Evolutionary conservation across 2,113 vertebrate species (phyloP).

Genomic region (Lepus europaeus): DNA sequence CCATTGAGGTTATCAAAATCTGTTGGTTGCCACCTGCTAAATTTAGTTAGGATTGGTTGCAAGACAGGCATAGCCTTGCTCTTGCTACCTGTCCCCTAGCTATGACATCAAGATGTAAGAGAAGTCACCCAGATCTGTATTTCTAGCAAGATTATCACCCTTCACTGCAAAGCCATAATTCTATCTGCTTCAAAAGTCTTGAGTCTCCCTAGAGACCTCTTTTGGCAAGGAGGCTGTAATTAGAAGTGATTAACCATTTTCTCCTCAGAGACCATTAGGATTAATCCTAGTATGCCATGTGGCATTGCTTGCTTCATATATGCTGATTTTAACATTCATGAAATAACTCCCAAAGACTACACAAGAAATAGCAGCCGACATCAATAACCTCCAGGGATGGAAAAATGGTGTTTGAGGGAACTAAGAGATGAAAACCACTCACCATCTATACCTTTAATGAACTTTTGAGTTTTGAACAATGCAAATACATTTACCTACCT

Average conservation of each 20-base stretch:
- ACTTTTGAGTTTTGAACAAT: constrained; percentile 1
- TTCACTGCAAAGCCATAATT: not conserved
- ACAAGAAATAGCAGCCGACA: not conserved
- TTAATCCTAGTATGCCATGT: not conserved
- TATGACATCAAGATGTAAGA: not conserved
- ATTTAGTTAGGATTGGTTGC: not conserved
- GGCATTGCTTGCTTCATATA: not conserved
- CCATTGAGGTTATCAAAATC: too few relatives aligned
- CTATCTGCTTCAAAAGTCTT: not conserved
- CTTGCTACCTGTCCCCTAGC: not conserved
- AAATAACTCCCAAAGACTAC: not conserved
- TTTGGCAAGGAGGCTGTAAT: not conserved
- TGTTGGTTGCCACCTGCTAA: not conserved
- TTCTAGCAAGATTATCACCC: not conserved
- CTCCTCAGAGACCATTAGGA: not conserved
- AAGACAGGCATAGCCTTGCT: not conserved
- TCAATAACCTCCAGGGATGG: not conserved
- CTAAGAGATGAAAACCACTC: not conserved
- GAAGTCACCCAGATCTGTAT: not conserved
- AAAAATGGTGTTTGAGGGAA: not conserved
- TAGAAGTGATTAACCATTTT: not conserved
- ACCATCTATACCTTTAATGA: not conserved
- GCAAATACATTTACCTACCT: not conserved
- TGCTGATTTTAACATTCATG: not conserved
- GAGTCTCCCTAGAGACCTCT: not conserved